A percentile compares a stretch with the other conserved stretches of the same genome.
Conservation (phyloP, 2,888 invertebrate species). For the Ormyrus rosae region DNA sequence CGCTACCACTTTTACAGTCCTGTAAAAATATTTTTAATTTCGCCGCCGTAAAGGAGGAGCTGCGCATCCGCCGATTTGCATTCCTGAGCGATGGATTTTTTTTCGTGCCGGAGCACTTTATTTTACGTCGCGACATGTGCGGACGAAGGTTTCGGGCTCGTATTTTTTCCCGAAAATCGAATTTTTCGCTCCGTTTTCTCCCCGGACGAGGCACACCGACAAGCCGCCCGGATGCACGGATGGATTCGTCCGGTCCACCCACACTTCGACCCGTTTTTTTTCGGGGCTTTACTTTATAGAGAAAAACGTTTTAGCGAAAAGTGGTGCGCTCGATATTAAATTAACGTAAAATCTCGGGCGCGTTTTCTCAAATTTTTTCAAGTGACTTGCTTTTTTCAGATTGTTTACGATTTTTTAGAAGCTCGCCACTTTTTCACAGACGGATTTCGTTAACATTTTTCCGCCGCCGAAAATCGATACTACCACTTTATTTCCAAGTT, state of each 20-base stretch:
- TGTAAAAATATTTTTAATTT: constrained; percentile 54
- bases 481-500: too few relatives aligned
- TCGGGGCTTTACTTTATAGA: constrained; percentile 16
- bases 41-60: background rate
- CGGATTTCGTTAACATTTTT: constrained; percentile 33
- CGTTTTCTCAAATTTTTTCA: constrained; percentile 1
- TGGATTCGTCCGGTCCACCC: too few relatives aligned
- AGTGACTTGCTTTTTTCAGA: background rate
- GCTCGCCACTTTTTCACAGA: too few relatives aligned
- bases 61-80: constrained; percentile 45
- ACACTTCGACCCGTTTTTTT: background rate
- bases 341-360: background rate
- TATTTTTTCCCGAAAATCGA: constrained; percentile 48
- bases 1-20: constrained; percentile 19
- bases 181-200: constrained; percentile 32
- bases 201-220: background rate
- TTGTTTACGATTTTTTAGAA: too few relatives aligned
- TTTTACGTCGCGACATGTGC: constrained; percentile 37
- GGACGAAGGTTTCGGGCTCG: constrained; percentile 29
- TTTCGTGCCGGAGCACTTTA: constrained; percentile 12
- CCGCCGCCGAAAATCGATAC: background rate
- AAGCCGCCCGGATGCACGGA: too few relatives aligned
- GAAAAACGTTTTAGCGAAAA: constrained; percentile 25
- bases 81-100: constrained; percentile 45
- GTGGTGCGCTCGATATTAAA: constrained; percentile 8